Base-by-base conservation (phyloP, 2,797 vertebrate genomes). In the Melanotaenia parkinsoni region DNA sequence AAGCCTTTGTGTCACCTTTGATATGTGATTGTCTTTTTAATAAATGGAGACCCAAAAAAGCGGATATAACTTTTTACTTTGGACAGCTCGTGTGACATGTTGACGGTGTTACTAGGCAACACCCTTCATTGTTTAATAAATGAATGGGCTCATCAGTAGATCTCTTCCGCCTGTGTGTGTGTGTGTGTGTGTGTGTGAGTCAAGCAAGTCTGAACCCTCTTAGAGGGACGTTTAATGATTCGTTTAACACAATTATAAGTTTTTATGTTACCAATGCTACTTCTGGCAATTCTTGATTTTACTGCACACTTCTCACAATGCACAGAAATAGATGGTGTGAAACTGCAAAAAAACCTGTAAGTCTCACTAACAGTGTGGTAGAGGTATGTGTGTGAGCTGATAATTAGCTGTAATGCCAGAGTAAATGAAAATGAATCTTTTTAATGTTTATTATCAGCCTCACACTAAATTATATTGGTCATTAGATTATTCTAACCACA, bases 101-200 rank as follows among this genome's bases (percentile, higher is more conserved):
- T 86, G 58, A 65, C 50, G 37, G 58, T 1, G 88, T 92, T 91
- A 86, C 93, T 87, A 92, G 68, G 91, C 90, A 90, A 93, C 88
- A 76, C 62, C 63, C 77, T 80, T 85, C 81, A 85, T 84, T 72
- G 79, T 87, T 88, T 87, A 88, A 92, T 89, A 91, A 88, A 91
- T 90, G 63, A 86, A 89, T 64, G 82, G 82, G 75, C 63, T 88
- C 82, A 86, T 92, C 86, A 84, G 70, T 26, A 81, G 82, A 86
- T 82, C 83, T 89, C 89, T 89, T 65, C 72, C 10, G 0, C 43
- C 59, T 1, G 0, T 43, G 63, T 66, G 58, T 45, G 57, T 70
- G 53, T 77, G 76, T 71, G 64, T 74, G 32, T 32, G 30, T 32
- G 32, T 33, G 7, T 33, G 32, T 7, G 32, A 24, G 57, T 51